Base-by-base conservation (phyloP, 2,888 invertebrate genomes). In the Ormyrus rosae region DNA sequence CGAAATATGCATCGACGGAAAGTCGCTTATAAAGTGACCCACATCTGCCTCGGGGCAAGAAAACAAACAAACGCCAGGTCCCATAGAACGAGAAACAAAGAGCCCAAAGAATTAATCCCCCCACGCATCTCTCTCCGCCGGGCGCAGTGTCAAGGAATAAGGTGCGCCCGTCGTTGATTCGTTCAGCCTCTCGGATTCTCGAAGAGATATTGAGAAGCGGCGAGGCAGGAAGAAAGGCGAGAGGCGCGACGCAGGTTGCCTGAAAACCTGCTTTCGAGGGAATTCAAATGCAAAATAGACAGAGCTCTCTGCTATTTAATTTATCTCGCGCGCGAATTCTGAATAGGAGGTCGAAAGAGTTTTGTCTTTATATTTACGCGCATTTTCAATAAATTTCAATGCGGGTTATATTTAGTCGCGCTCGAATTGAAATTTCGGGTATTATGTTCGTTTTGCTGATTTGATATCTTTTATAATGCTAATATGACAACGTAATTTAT, bases 141-240 rank as follows among this genome's bases (percentile, higher is more conserved):
- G 11, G 6, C 48, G 45, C n/a, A 63, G 56, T 53, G 64, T 13
- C 63, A 48, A 68, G 46, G 46, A 72, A 71, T 56, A 69, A 72
- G 81, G 76, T 72, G 76, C 56, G 72, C 71, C 67, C 69, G 9
- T 60, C 60, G 58, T 50, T 45, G 65, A 80, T 81, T 78, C 83
- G 82, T 80, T 81, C 72, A 68, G 55, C 71, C 78, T 74, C 64
- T 48, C 72, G 71, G 65, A 72, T 80, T 79, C 75, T 76, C 19
- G 19, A 60, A 60, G 13, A 9, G 61, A 34, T 19, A 65, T 11
- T 48, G 19, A 60, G n/a, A 63, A 48, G 50, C 34, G 61, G 11
- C 6, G 8, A 70, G 13, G 34, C 55, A 48, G 46, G 34, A 53
- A 55, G 50, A 63, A 55, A 45, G 19, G 45, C 45, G 45, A 19